Conservation (phyloP, 2,797 vertebrate species). For the Threskiornis aethiopicus region DNA sequence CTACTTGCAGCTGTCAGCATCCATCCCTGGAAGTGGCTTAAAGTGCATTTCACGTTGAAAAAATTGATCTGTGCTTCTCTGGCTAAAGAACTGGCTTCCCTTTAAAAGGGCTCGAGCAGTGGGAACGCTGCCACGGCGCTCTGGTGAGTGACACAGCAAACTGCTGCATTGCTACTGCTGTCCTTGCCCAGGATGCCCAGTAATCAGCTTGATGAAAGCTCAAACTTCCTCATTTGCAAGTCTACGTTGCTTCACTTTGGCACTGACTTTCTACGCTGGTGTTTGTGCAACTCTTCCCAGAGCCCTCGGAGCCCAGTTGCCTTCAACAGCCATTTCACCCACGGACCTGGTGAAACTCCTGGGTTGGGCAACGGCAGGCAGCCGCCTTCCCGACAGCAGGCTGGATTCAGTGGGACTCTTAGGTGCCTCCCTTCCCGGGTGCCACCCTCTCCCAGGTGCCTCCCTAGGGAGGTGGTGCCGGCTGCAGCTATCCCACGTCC, state of each 20-base stretch:
- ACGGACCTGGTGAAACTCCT: background rate
- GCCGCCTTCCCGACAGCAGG: rapidly evolving
- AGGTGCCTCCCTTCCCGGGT: background rate
- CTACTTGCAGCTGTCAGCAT: background rate
- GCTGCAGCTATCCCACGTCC: background rate
- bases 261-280: background rate
- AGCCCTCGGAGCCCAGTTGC: background rate
- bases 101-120: background rate
- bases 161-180: background rate
- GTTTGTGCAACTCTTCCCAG: background rate
- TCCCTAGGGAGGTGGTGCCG: background rate
- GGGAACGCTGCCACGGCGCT: background rate
- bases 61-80: background rate
- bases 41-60: background rate
- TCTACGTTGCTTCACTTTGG: background rate
- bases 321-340: background rate
- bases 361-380: background rate
- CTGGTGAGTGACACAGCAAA: background rate
- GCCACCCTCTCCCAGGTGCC: background rate
- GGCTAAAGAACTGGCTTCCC: background rate
- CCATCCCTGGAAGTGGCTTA: background rate
- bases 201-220: background rate
- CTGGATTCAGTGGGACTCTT: background rate
- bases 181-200: background rate
- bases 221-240: background rate